Conservation (phyloP, 2,888 invertebrate genomes). For the Iphiclides podalirius region DNA sequence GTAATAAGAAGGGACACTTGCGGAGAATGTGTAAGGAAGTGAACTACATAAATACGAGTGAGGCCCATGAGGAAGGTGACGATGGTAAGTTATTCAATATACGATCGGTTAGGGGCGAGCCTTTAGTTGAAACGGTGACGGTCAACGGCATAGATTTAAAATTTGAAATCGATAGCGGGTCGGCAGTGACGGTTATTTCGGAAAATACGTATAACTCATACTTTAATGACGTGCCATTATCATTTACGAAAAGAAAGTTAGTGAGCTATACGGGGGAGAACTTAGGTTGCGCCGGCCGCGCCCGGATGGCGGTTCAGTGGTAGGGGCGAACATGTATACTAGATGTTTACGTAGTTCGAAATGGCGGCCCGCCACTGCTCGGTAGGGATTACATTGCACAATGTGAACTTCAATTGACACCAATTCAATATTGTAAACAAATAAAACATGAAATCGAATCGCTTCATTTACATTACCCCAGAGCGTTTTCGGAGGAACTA, state of each 20-base stretch:
- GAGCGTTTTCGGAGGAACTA: not conserved
- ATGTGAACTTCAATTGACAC: not conserved
- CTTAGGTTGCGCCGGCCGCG: no score
- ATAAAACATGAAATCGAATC: not conserved
- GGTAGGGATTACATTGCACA: not conserved
- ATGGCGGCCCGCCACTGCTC: not conserved
- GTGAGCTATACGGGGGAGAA: not conserved
- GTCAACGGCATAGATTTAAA: constrained; percentile 12
- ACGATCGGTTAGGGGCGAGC: constrained; percentile 24
- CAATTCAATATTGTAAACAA: no score
- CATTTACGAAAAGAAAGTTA: not conserved
- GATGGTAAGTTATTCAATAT: constrained; percentile 29
- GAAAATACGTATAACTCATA: not conserved
- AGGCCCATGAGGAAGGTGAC: constrained; percentile 26
- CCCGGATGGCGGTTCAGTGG: not conserved
- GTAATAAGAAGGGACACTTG: constrained; percentile 28
- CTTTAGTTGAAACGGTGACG: constrained; percentile 25
- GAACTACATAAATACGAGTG: not conserved
- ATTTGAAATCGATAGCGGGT: constrained; percentile 24
- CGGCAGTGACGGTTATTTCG: constrained; percentile 16
- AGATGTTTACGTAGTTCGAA: not conserved
- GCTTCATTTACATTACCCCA: not conserved
- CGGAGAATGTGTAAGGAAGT: constrained; percentile 27
- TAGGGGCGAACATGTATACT: not conserved
- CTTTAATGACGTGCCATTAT: no score